Base-by-base conservation (phyloP, 2,888 invertebrate species). In the Polydrusus pterygomalis region DNA sequence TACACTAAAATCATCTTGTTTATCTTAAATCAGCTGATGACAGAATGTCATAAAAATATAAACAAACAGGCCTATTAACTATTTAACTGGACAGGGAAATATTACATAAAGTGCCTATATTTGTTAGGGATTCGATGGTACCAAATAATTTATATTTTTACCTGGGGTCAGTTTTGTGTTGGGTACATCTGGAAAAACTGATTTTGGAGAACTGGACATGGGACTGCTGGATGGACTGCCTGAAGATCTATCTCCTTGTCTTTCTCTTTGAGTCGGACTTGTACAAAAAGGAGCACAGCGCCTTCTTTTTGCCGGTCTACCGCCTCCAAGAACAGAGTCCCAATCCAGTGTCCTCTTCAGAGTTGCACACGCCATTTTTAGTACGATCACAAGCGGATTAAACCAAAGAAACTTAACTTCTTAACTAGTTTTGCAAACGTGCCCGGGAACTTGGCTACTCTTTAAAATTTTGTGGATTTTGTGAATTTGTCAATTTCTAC, bases 291-390 rank as follows among this genome's bases (percentile, higher is more conserved):
- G 96, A 85, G 94, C 93, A 89, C 97, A 97, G 1, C 75, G 71
- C 88, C 97, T 92, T 86, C 97, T 91, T 89, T 97, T 97, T 38
- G 94, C 93, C 75, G 97, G 96, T 85, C 95, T 90, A 86, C 94
- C 94, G 25, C 75, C 75, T 87, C 95, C 94, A 88, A 97, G 93
- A 80, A 93, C 90, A 80, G 97, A 95, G 89, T 98, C 98, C 93
- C 97, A 97, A 88, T 98, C 98, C 86, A 97, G 91, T 87, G 95
- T 94, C 88, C 98, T 93, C 91, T 98, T 98, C 82, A 98, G 91
- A 86, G 98, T 98, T 89, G 97, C 97, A 92, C 98, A 98, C 91
- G 98, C 98, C 98, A 98, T 98, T 91, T 92, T 92, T 87, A 85
- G 84, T 83, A 87, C 81, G 80, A 79, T 80, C 79, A 78, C 80